A percentile compares a stretch with the other conserved stretches of the same genome.
These are phyloP conservation scores for Eupeodes corollae DNA, from an alignment of 1,140 invertebrate species.

Conservation along the genomic window DNA sequence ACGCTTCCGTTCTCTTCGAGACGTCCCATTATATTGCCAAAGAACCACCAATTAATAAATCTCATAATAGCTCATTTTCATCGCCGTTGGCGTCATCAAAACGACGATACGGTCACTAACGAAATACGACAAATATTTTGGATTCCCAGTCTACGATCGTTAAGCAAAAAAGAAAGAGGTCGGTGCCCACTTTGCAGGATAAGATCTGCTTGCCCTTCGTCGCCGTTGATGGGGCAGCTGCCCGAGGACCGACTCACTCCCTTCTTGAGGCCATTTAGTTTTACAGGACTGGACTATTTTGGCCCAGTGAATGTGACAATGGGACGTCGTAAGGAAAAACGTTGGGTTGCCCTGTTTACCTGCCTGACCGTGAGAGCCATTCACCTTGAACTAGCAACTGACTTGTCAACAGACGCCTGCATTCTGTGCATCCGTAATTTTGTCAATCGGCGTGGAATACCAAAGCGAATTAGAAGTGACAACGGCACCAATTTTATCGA, in stretches of 20 bases:
- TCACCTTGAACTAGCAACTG: conserved; percentile 18
- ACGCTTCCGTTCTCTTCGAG: not conserved
- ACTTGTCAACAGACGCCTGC: conserved; percentile 14
- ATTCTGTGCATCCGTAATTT: conserved; percentile 16
- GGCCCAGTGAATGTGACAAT: conserved; percentile 19
- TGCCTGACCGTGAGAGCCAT: conserved; percentile 19
- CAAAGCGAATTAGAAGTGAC: conserved; percentile 16
- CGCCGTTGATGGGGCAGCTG: conserved; percentile 26
- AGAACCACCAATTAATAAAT: conserved; percentile 8
- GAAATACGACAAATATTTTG: conserved; percentile 11
- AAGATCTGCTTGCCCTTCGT: not conserved
- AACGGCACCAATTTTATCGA: conserved; percentile 32
- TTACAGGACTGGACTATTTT: too few relatives aligned
- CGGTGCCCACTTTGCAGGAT: conserved; percentile 1
- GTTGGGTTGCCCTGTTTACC: conserved; percentile 25
- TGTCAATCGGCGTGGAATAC: conserved; percentile 11
- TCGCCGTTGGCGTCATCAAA: conserved; percentile 8
- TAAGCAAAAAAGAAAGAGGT: not conserved
- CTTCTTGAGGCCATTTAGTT: conserved; percentile 11
- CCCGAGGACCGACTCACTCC: conserved; percentile 17
- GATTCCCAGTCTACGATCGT: conserved; percentile 5
- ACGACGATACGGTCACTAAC: conserved; percentile 10
- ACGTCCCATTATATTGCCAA: conserved; percentile 6
- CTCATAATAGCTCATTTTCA: conserved; percentile 15
- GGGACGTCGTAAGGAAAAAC: conserved; percentile 18